Evolutionary conservation across 2,113 vertebrate genomes (phyloP).

Genomic region (Bettongia penicillata): DNA sequence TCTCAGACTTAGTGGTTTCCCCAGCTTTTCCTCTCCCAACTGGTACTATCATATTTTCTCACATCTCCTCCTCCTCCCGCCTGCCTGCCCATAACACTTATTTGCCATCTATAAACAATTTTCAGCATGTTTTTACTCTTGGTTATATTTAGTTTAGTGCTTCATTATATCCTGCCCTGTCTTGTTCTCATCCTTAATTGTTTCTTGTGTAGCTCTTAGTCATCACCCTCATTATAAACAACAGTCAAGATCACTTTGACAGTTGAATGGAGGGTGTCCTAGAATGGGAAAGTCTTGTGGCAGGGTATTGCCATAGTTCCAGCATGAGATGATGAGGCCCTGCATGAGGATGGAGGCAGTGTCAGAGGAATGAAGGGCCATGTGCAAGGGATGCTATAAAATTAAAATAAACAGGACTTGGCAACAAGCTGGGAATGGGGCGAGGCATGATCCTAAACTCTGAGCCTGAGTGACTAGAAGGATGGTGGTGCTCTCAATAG

Average conservation of each 20-base stretch:
- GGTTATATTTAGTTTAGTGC: neutral
- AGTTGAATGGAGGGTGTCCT: neutral
- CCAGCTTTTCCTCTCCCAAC: conserved; percentile 72
- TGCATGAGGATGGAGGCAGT: too few relatives aligned
- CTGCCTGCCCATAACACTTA: conserved; percentile 11
- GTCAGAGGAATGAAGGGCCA: too few relatives aligned
- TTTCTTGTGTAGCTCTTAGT: neutral
- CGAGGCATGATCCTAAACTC: neutral
- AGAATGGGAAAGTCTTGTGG: neutral
- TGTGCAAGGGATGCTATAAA: too few relatives aligned
- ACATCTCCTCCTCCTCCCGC: conserved; percentile 39
- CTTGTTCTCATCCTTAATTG: neutral
- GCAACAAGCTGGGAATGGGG: too few relatives aligned
- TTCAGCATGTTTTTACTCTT: neutral
- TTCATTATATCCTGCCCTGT: neutral
- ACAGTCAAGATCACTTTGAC: neutral
- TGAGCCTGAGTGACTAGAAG: neutral
- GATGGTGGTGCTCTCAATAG: neutral
- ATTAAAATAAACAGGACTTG: too few relatives aligned
- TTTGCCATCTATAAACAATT: conserved; percentile 17
- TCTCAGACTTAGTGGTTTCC: conserved; percentile 74
- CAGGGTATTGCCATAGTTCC: neutral
- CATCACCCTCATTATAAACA: neutral
- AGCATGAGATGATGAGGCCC: too few relatives aligned
- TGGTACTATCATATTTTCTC: conserved; percentile 67